Base-by-base conservation (phyloP, 2,797 vertebrate genomes). In the Sebastes goodei region DNA sequence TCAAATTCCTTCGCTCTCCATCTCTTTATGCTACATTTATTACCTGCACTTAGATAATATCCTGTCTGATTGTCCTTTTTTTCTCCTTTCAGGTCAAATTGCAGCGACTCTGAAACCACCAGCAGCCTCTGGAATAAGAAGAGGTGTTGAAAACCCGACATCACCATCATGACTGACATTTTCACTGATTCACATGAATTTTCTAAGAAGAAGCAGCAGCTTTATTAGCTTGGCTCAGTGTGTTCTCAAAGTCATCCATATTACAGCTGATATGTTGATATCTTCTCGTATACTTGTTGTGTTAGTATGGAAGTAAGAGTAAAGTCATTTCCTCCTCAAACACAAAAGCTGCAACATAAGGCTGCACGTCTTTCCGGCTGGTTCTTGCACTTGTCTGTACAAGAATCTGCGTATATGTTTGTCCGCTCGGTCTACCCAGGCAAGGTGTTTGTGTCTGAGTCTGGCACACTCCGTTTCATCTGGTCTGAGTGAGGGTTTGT, bases 21-120 rank as follows among this genome's bases (percentile, higher is more conserved):
- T 86, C 74, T 92, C 86, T 95, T 93, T 91, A 93, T 92, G 92
- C 88, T 89, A 93, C 88, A 87, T 95, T 92, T 94, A 94, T 95
- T 93, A 94, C 92, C 93, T 88, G 80, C 90, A 94, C 92, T 93
- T 91, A 90, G 87, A 94, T 93, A 81, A 92, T 90, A 93, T 94
- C 88, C 92, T 89, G 83, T 91, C 89, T 86, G 85, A 93, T 92
- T 57, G 53, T 84, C 75, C 27, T 70, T 85, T 89, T 29, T 29
- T 10, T 1, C 38, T 10, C 11, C 46, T 78, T 89, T 89, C 38
- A 90, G 88, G 88, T 94, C 78, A 91, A 83, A 91, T 93, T 93
- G 89, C 92, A 92, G 80, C 84, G 88, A 93, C 91, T 92, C 83
- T 4, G 70, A 94, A 93, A 90, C 85, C 83, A 85, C 78, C 85